Evolutionary conservation across 1,140 invertebrate genomes (phyloP), one percentile per base, ranked within the genome.

Genomic region (Nasonia longicornis): DNA sequence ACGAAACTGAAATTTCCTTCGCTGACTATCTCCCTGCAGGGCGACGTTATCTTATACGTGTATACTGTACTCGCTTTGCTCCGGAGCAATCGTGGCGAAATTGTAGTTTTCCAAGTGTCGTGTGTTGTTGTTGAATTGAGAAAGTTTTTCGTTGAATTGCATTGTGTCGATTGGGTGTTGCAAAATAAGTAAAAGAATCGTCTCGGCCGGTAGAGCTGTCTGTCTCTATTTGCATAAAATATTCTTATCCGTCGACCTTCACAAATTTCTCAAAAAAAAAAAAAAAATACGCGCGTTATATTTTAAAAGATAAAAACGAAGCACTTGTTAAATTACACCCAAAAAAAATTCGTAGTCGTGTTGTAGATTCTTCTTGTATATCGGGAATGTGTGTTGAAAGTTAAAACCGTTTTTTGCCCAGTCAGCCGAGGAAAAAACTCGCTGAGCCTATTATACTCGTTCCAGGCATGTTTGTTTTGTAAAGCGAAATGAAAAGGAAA

Each of bases 281-380:
- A 42, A 22, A 7, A 52, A 10, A 66, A 64, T 26, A 7, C 29
- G 26, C 29, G 64, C 26, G 48, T 64, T 11, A n/a, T 67, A n/a
- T 67, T 35, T 77, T 67, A 4, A 52, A 58, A 64, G 71, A 35
- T 2, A 20, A 26, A 58, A 48, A 63, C 42, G 45, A 64, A 35
- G 71, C 64, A 45, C 70, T 72, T 42, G 52, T 74, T 80, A 29
- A 80, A 66, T 71, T 45, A 80, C 58, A 73, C 63, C 67, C 2
- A 31, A 29, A 29, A 48, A 35, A 31, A 26, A 45, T 71, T 52
- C 67, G 38, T 74, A 73, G 79, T 73, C 48, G 29, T 29, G 12
- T 12, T 66, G 29, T 64, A 48, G 58, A 38, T 64, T 73, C 31
- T 71, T 31, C 2, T 70, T 67, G 64, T 26, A 29, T 67, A 29